Evolutionary conservation across 2,113 vertebrate genomes (phyloP), one percentile per base, ranked within the genome.

Genomic region (Spizaetus ornatus): DNA sequence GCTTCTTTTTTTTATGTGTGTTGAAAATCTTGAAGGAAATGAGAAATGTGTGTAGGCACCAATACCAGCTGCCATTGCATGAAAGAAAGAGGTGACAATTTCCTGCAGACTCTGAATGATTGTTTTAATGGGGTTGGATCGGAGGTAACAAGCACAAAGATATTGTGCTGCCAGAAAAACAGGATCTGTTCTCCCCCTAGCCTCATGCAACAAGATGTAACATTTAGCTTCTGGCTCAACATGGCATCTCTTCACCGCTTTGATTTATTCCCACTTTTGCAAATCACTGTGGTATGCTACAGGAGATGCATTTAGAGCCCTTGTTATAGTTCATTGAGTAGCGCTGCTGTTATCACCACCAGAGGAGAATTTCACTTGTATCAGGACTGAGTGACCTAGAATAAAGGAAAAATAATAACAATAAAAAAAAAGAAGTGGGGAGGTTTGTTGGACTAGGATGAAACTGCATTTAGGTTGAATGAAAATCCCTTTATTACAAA

Each of bases 181-280:
- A 91, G 93, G 72, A 95, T 82, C 95, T 86, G 91, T 95, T 96
- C 90, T 97, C 93, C 96, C 94, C 83, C 87, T 45, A 93, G 96
- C 93, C 93, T 95, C 72, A 16, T 79, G 72, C 97, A 91, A 98
- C 98, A 98, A 95, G 97, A 98, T 98, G 97, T 98, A 98, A 97
- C 98, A 97, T 98, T 98, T 98, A 98, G 97, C 98, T 98, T 97
- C 97, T 98, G 97, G 97, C 98, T 98, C 97, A 94, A 92, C 77
- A 85, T 71, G 91, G 97, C 97, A 96, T 97, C 96, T 97, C 97
- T 98, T 96, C 94, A 93, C 84, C 55, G 95, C 92, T 97, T 97
- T 98, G 98, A 98, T 98, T 98, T 98, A 98, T 98, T 97, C 96
- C 95, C 95, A 97, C 94, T 97, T 98, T 98, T 93, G 97, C 97